Evolutionary conservation across 2,888 invertebrate genomes (phyloP), one percentile per base, ranked within the genome.

Genomic region (Drosophila algonquin): DNA sequence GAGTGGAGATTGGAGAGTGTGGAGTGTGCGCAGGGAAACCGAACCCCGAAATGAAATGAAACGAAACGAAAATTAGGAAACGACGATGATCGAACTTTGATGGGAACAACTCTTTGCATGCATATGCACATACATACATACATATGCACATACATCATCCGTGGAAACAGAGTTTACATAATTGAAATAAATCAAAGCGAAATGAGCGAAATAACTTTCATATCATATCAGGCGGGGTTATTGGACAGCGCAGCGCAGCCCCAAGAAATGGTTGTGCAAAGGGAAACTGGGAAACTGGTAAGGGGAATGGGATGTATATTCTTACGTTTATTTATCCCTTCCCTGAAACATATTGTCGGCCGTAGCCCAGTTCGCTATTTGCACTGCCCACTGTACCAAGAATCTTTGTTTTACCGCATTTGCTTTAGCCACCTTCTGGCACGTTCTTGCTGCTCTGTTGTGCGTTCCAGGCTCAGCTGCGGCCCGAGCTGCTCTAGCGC

Each of bases 51-150:
- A 24, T 5, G 24, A 24, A 24, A 24, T 5, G 24, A 24, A 72
- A 64, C 30, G 30, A 8, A 8, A 30, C 7, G 8, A 30, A 30
- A 72, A 64, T 72, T 72, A 64, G 72, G 72, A 72, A 72, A 72
- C 54, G 52, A 52, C 57, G 63, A 52, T 58, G 72, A 72, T 72
- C 73, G 67, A 68, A 68, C 53, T 58, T 59, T 63, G 72, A 72
- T 72, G 72, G 72, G 58, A 72, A 12, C 47, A 40, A 40, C 40
- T 21, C 35, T 57, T 35, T 46, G 56, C 21, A 21, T 21, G 21
- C 21, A 21, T 21, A 2, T 3, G 21, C 21, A 21, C 21, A 21
- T 21, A 21, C 21, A 21, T n/a, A 35, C 9, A 24, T 24, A 24
- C 12, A n/a, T n/a, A n/a, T n/a, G n/a, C n/a, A n/a, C n/a, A 54